Evolutionary conservation across 2,797 vertebrate species (phyloP), one percentile per base, ranked within the genome.

Genomic region (Helicolenus hilgendorfi): DNA sequence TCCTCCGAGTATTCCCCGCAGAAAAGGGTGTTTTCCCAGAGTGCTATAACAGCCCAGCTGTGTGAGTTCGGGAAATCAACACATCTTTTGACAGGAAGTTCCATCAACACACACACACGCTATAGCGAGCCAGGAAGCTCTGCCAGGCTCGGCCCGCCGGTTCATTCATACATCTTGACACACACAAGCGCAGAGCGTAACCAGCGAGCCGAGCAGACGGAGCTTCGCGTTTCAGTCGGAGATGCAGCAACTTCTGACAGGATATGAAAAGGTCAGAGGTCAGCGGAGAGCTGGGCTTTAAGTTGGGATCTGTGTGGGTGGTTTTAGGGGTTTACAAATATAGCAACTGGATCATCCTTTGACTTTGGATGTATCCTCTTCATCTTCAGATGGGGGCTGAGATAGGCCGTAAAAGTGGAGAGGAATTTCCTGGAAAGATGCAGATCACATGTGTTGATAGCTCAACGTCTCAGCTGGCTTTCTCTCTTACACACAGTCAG

Each of bases 91-190:
- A 94, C 91, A 95, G 96, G 96, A 97, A 95, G 94, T 84, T 91
- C 65, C 82, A 86, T 72, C 22, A 27, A 79, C 86, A 77, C 80
- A 41, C 60, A 75, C 53, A 72, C 70, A 83, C 79, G 6, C 41
- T 41, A 41, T 59, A 87, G 64, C 15, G 5, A 91, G 88, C 71
- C 91, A 92, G 94, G 93, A 96, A 96, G 83, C 83, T 56, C 68
- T 87, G 85, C 88, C 92, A 92, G 45, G 71, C 81, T 89, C 63
- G 69, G 81, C 81, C 69, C 9, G 1, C 35, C 4, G 33, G 33
- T 89, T 94, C 93, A 95, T 96, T 96, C 95, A 96, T 93, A 94
- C 93, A 95, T 95, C 95, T 93, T 78, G 65, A 82, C 69, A 72
- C 8, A 55, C 45, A 78, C 5, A 68, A 53, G 68, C 59, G 27